Evolutionary conservation across 2,888 invertebrate genomes (phyloP).

Genomic region (Drosophila merina): DNA sequence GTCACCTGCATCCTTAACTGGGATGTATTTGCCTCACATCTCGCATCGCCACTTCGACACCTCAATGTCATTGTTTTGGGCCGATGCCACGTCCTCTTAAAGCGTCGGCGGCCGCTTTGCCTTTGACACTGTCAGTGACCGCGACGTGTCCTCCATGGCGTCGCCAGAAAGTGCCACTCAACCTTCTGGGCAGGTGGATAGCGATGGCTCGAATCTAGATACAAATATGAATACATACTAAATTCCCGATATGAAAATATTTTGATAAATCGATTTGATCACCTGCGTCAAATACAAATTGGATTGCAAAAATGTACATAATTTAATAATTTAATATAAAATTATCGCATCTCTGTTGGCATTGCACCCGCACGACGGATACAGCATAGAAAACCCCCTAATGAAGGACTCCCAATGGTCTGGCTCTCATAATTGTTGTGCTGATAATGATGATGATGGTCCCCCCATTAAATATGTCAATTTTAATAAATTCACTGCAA

Average conservation of each 20-base stretch:
- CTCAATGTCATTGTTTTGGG: slow-evolving; percentile 40
- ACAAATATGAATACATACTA: background rate
- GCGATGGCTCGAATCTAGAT: background rate
- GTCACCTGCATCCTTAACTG: slow-evolving; percentile 41
- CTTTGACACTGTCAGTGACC: slow-evolving; percentile 52
- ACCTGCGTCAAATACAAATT: background rate
- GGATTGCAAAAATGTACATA: background rate
- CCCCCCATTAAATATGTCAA: slow-evolving; percentile 66
- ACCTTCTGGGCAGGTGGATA: background rate
- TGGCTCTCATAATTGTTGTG: slow-evolving; percentile 58
- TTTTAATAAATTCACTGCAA: slow-evolving; percentile 67
- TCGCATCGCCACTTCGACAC: slow-evolving; percentile 23
- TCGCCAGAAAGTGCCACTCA: slow-evolving; percentile 1
- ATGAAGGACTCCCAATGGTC: slow-evolving; percentile 20
- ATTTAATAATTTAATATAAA: background rate
- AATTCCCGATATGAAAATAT: background rate
- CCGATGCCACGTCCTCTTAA: slow-evolving; percentile 24
- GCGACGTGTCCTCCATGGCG: slow-evolving; percentile 19
- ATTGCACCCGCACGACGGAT: background rate
- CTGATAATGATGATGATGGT: slow-evolving; percentile 59
- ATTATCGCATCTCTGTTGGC: background rate
- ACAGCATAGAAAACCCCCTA: background rate
- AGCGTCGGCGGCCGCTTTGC: slow-evolving; percentile 35
- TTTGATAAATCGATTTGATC: background rate
- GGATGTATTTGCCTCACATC: slow-evolving; percentile 20